A percentile compares a stretch with the other conserved stretches of the same genome.
Conservation (phyloP, 1,140 invertebrate genomes). For the Cataglyphis hispanica region DNA sequence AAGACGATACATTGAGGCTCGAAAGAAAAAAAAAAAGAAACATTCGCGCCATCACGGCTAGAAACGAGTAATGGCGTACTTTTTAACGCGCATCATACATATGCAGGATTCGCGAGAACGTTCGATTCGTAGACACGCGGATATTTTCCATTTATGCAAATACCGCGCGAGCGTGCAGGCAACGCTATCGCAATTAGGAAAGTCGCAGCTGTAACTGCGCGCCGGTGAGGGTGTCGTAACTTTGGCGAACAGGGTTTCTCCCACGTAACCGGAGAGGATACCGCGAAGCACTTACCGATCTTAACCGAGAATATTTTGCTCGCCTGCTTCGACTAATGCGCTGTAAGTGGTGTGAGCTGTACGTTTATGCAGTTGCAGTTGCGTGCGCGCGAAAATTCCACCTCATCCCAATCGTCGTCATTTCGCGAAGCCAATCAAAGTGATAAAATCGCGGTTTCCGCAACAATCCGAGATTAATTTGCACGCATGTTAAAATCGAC, state of each 20-base stretch:
- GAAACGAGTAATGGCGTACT: slow-evolving; percentile 25
- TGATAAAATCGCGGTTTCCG: slow-evolving; percentile 28
- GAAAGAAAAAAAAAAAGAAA: slow-evolving; percentile 1
- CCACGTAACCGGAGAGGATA: slow-evolving; percentile 69
- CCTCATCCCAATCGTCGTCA: slow-evolving; percentile 40
- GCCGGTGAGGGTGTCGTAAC: slow-evolving; percentile 77
- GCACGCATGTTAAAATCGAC: not conserved
- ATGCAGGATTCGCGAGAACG: slow-evolving; percentile 23
- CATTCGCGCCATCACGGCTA: not conserved
- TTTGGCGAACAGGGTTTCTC: slow-evolving; percentile 58
- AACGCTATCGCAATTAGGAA: slow-evolving; percentile 80
- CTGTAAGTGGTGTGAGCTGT: slow-evolving; percentile 66
- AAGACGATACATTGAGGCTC: not conserved
- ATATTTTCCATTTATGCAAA: slow-evolving; percentile 83
- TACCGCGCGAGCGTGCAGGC: slow-evolving; percentile 69
- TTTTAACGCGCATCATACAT: slow-evolving; percentile 68
- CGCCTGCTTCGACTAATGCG: slow-evolving; percentile 62
- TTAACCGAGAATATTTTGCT: slow-evolving; percentile 63
- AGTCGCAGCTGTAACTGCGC: slow-evolving; percentile 80
- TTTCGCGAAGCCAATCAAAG: slow-evolving; percentile 12
- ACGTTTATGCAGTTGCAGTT: slow-evolving; percentile 31
- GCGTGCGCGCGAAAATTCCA: not conserved
- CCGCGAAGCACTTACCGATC: slow-evolving; percentile 47
- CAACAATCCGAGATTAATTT: not conserved
- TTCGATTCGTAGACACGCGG: slow-evolving; percentile 57